These are phyloP conservation scores for Drosophila flavopinicola DNA, from an alignment of 2,888 invertebrate genomes.

Conservation along the genomic window DNA sequence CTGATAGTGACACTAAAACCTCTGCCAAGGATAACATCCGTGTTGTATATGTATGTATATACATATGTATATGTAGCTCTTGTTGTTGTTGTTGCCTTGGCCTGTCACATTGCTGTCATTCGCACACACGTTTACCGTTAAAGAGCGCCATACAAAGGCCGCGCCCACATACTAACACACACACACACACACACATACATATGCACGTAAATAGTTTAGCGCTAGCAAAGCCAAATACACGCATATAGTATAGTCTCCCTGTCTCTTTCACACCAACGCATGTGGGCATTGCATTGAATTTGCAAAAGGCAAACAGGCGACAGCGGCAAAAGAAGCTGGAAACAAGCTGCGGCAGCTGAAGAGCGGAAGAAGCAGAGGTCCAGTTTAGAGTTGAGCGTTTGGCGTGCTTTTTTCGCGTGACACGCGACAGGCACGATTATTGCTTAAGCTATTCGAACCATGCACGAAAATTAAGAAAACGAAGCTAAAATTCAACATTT, in stretches of 20 bases:
- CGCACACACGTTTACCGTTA: constrained; percentile 65
- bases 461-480: too few species aligned
- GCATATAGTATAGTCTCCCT: too few species aligned
- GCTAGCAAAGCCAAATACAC: constrained; percentile 3
- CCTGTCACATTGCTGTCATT: constrained; percentile 76
- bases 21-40: constrained; percentile 60
- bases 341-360: not conserved
- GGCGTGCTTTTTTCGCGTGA: not conserved
- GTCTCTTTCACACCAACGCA: constrained; percentile 6
- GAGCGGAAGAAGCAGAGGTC: constrained; percentile 4
- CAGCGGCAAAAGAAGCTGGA: constrained; percentile 21
- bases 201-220: not conserved
- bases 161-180: constrained; percentile 4
- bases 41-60: constrained; percentile 27
- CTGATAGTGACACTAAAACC: constrained; percentile 75
- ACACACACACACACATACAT: constrained; percentile 16
- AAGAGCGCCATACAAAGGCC: constrained; percentile 51
- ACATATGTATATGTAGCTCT: constrained; percentile 5
- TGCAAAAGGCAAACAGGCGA: constrained; percentile 60
- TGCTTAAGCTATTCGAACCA: too few species aligned
- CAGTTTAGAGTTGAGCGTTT: constrained; percentile 22
- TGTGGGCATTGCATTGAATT: constrained; percentile 66
- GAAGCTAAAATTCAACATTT: too few species aligned
- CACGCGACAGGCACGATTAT: not conserved
- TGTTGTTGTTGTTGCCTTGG: constrained; percentile 44